These are phyloP conservation scores for Tetragnatha montana DNA, from an alignment of 2,888 invertebrate genomes.

Conservation along the genomic window DNA sequence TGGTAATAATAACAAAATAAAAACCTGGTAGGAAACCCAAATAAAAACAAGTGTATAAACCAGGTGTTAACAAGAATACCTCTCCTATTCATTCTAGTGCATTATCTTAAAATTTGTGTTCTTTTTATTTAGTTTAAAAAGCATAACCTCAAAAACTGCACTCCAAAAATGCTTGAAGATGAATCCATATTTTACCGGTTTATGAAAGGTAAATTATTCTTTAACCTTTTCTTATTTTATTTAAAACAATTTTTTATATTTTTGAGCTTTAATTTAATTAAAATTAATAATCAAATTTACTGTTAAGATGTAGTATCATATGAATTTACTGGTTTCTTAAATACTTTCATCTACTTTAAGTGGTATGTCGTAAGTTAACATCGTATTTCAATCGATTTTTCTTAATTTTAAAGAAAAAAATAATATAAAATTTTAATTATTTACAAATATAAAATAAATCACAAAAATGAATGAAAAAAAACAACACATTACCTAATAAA, in stretches of 20 bases:
- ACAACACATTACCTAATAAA: not conserved
- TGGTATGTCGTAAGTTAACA: not conserved
- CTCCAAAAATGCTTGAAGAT: slow-evolving; percentile 1
- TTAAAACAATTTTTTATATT: not conserved
- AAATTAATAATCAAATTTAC: not conserved
- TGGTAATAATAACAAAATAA: too few species aligned
- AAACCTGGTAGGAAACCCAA: too few species aligned
- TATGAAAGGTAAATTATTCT: slow-evolving; percentile 21
- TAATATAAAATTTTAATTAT: not conserved
- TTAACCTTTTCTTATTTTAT: too few species aligned
- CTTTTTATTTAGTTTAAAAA: slow-evolving; percentile 5
- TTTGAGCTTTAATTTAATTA: not conserved
- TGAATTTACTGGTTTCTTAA: not conserved
- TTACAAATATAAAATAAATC: not conserved
- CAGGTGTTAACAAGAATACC: too few species aligned
- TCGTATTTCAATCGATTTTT: not conserved
- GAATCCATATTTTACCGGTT: not conserved
- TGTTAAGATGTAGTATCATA: too few species aligned
- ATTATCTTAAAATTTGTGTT: not conserved
- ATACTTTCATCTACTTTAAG: not conserved
- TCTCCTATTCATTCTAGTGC: too few species aligned
- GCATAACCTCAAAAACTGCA: not conserved
- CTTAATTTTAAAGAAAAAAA: not conserved
- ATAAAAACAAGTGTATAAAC: too few species aligned
- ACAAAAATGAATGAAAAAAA: too few species aligned